A percentile compares a stretch with the other conserved stretches of the same genome.
phyloP scores from a whole-genome alignment of 2,113 vertebrate species.

The Platycercus adscitus region DNA sequence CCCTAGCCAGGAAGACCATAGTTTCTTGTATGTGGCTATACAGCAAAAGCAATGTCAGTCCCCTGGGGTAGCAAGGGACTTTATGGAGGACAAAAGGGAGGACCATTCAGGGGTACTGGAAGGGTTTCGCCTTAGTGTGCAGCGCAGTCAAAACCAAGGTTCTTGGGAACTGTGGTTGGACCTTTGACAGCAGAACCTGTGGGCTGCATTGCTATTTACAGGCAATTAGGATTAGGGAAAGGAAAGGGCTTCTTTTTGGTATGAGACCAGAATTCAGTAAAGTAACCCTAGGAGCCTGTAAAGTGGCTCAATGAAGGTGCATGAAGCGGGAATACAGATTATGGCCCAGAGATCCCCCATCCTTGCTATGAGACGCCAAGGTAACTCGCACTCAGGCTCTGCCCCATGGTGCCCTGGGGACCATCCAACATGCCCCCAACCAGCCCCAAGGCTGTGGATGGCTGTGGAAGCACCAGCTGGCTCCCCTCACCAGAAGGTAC shows the following conservation, averaged over 20 bases:
- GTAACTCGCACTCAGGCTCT: accelerated
- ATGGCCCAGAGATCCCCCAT: neutral
- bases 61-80: neutral
- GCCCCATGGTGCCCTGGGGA: accelerated
- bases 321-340: neutral
- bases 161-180: neutral
- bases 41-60: neutral
- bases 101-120: neutral
- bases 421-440: accelerated
- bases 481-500: neutral
- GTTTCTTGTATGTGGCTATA: neutral
- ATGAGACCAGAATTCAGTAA: neutral
- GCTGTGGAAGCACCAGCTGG: neutral
- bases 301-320: neutral
- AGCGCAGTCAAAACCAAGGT: neutral
- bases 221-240: neutral
- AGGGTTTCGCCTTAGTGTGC: neutral
- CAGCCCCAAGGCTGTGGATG: neutral
- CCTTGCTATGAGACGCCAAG: neutral
- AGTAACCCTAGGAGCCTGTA: neutral
- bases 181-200: neutral
- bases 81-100: neutral
- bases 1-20: neutral
- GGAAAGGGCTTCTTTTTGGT: neutral
- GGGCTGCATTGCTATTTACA: neutral